A percentile compares a stretch with the other conserved stretches of the same genome.
Evolutionary conservation across 2,113 vertebrate species (phyloP).

Genomic region (Pygathrix nemaeus): DNA sequence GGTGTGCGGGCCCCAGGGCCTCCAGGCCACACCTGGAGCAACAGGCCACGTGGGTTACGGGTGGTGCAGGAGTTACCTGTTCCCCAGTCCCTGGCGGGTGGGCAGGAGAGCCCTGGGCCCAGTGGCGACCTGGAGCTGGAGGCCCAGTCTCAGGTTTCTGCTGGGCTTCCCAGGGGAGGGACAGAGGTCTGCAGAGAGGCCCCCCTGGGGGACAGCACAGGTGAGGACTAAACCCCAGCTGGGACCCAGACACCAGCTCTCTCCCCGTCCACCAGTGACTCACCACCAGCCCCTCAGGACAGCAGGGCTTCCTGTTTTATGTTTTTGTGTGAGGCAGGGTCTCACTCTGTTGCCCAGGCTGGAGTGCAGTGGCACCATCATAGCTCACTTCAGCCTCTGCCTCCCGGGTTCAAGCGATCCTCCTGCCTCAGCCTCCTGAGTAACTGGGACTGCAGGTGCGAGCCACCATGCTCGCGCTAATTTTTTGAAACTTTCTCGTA

Average conservation of each 20-base stretch:
- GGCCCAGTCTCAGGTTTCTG: conserved; percentile 1
- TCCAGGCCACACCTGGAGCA: background rate
- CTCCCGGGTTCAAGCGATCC: too few species aligned
- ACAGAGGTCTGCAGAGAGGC: background rate
- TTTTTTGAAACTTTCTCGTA: too few species aligned
- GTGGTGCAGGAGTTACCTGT: background rate
- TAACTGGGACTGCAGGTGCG: too few species aligned
- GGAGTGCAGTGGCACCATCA: too few species aligned
- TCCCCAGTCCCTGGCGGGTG: background rate
- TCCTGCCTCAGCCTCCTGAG: too few species aligned
- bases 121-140: background rate
- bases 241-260: background rate
- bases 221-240: background rate
- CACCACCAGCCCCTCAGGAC: background rate
- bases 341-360: too few species aligned
- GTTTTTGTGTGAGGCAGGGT: too few species aligned
- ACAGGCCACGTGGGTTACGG: background rate
- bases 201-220: background rate
- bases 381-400: too few species aligned
- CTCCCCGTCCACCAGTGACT: background rate
- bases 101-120: background rate
- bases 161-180: background rate
- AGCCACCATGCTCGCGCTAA: too few species aligned
- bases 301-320: too few species aligned
- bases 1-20: background rate